phyloP scores from a whole-genome alignment of 2,888 invertebrate species.

The Sphaerolaimus hirsutus region DNA sequence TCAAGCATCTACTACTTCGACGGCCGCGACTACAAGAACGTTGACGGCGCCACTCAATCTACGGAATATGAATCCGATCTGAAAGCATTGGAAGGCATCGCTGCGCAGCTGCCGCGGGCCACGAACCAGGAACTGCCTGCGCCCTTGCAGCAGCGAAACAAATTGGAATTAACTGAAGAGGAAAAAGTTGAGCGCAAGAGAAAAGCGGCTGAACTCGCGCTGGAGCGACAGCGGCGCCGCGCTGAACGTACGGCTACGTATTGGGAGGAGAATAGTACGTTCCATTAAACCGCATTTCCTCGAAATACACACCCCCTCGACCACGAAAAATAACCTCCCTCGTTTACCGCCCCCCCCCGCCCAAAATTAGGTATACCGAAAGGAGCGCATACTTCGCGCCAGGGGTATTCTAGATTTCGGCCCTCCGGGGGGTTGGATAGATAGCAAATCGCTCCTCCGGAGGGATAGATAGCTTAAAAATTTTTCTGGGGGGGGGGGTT shows the following conservation, averaged over 20 bases:
- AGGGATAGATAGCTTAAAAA: too few relatives aligned
- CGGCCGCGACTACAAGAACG: conserved; percentile 25
- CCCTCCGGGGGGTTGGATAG: too few relatives aligned
- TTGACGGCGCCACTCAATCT: too few relatives aligned
- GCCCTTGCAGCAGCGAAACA: neutral
- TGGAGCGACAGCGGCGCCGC: conserved; percentile 5
- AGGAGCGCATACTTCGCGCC: too few relatives aligned
- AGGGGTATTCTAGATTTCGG: too few relatives aligned
- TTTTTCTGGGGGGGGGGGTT: too few relatives aligned
- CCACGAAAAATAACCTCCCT: too few relatives aligned
- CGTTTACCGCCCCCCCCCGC: too few relatives aligned
- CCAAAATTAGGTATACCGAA: too few relatives aligned
- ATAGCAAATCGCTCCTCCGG: too few relatives aligned
- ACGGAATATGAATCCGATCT: neutral
- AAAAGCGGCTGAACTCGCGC: neutral
- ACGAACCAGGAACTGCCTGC: neutral
- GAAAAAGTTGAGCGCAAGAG: conserved; percentile 2
- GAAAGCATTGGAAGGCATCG: neutral
- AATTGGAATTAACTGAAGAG: neutral
- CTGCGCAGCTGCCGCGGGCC: neutral
- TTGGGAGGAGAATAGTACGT: neutral
- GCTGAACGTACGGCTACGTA: neutral
- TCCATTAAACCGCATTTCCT: neutral
- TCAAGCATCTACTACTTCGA: conserved; percentile 27
- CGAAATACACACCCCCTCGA: too few relatives aligned